Evolutionary conservation across 2,888 invertebrate genomes (phyloP).

Genomic region (Maniola hyperantus): DNA sequence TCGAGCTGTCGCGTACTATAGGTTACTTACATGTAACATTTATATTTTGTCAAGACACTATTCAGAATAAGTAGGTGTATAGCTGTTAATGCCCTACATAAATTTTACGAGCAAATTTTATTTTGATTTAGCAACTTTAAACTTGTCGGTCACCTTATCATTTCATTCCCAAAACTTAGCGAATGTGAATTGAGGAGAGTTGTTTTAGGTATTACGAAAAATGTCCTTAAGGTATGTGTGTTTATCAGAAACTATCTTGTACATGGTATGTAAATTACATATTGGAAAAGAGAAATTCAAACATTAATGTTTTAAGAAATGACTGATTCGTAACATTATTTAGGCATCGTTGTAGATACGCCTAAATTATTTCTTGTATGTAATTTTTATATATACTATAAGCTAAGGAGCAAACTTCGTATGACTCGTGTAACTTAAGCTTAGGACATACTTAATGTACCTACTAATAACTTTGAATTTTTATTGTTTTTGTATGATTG

Average conservation of each 20-base stretch:
- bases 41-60: too few relatives aligned
- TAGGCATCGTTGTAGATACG: conserved; percentile 69
- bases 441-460: conserved; percentile 47
- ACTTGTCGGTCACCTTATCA: not conserved
- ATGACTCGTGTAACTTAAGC: conserved; percentile 44
- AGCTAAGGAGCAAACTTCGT: conserved; percentile 46
- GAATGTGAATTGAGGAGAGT: conserved; percentile 9
- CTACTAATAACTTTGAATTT: conserved; percentile 31
- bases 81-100: too few relatives aligned
- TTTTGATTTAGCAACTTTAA: conserved; percentile 17
- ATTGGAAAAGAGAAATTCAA: conserved; percentile 32
- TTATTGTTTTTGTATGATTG: conserved; percentile 46
- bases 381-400: conserved; percentile 59
- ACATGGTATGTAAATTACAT: conserved; percentile 27
- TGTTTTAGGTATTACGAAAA: conserved; percentile 17
- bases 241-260: conserved; percentile 21
- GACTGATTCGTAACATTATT: conserved; percentile 72
- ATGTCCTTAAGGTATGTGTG: conserved; percentile 15
- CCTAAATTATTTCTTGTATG: conserved; percentile 66
- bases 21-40: too few relatives aligned
- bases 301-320: conserved; percentile 68
- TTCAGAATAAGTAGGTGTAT: too few relatives aligned
- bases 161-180: conserved; percentile 22
- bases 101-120: too few relatives aligned
- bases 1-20: too few relatives aligned